These are phyloP conservation scores for Melanotaenia parkinsoni DNA, from an alignment of 2,797 vertebrate species.

Conservation along the genomic window DNA sequence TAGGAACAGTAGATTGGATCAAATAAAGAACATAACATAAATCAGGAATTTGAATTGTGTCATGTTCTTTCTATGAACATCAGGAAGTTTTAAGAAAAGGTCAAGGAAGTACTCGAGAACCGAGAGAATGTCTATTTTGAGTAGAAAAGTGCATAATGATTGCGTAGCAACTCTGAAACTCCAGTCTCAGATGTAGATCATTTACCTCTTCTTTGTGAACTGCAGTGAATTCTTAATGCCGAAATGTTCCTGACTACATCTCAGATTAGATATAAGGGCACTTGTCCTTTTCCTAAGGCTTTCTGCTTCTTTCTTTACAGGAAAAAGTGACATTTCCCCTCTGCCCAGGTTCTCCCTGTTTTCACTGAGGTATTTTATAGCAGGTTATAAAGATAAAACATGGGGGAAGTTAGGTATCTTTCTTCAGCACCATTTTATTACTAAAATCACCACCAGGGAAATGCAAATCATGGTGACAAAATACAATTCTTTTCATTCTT, in stretches of 20 bases:
- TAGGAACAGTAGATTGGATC: conserved; percentile 17
- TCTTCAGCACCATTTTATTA: conserved; percentile 53
- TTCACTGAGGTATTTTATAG: conserved; percentile 72
- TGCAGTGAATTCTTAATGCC: conserved; percentile 21
- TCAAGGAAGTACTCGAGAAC: conserved; percentile 34
- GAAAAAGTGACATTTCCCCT: conserved; percentile 73
- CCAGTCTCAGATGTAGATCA: not conserved
- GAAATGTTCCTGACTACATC: conserved; percentile 37
- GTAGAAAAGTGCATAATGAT: not conserved
- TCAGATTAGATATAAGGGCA: conserved; percentile 58
- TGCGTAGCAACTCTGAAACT: not conserved
- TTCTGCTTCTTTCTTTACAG: conserved; percentile 46
- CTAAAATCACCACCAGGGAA: conserved; percentile 49
- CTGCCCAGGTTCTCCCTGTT: conserved; percentile 63
- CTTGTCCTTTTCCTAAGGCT: conserved; percentile 57
- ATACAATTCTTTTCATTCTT: conserved; percentile 38
- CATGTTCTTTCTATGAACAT: conserved; percentile 16
- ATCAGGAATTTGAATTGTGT: conserved; percentile 39
- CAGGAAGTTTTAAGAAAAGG: conserved; percentile 36
- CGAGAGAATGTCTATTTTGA: conserved; percentile 9
- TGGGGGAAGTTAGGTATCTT: conserved; percentile 64
- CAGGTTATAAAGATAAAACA: conserved; percentile 79
- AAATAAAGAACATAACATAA: conserved; percentile 42
- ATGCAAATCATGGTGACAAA: conserved; percentile 39
- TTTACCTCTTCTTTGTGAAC: conserved; percentile 1